Percentiles rank a stretch among this genome's conserved stretches.
These are phyloP conservation scores for Heteromyza rotundicornis DNA, from an alignment of 2,888 invertebrate genomes.

Conservation along the genomic window DNA sequence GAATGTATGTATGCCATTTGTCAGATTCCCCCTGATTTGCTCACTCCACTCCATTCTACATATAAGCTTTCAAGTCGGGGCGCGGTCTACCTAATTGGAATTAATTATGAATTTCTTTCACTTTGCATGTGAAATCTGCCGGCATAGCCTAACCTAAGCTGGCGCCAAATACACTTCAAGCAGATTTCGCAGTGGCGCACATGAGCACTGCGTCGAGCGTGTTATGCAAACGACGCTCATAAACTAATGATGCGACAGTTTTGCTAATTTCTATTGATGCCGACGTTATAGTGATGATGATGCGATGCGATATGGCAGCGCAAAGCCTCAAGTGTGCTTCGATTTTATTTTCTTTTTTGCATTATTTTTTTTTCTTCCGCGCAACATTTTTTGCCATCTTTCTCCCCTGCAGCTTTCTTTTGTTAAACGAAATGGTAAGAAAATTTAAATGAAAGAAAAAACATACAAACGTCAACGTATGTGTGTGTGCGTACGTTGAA, in stretches of 20 bases:
- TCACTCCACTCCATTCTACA: too few species aligned
- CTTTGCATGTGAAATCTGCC: conserved; percentile 51
- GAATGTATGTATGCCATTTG: too few species aligned
- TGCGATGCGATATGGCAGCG: neutral
- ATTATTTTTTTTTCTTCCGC: too few species aligned
- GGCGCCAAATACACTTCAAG: conserved; percentile 45
- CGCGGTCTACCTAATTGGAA: too few species aligned
- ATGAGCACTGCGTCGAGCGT: neutral
- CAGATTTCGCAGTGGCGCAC: neutral
- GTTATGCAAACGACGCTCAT: conserved; percentile 19
- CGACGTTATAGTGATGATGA: conserved; percentile 7
- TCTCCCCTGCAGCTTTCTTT: neutral
- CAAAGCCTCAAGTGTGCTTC: conserved; percentile 19
- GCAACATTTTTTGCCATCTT: neutral
- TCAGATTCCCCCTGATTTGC: too few species aligned
- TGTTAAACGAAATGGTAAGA: neutral
- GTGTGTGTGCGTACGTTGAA: neutral
- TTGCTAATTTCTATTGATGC: conserved; percentile 53
- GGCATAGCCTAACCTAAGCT: conserved; percentile 52
- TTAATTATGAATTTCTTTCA: too few species aligned
- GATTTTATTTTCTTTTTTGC: too few species aligned
- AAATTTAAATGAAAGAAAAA: neutral
- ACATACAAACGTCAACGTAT: neutral
- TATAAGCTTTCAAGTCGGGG: too few species aligned
- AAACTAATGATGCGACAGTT: conserved; percentile 57